Evolutionary conservation across 2,888 invertebrate genomes (phyloP).

Genomic region (Calameuta pallipes): DNA sequence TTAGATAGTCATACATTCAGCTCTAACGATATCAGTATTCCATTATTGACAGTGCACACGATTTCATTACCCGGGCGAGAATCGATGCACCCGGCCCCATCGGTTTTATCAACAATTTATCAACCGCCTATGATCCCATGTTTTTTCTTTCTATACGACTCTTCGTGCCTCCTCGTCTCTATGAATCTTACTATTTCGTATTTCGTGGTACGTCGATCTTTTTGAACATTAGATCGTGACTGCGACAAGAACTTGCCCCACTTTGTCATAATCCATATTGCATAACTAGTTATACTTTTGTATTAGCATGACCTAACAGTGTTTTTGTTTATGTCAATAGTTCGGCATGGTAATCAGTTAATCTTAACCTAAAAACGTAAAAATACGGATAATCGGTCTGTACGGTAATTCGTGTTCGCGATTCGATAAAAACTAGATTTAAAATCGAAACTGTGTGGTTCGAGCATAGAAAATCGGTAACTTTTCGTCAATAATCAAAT

Average conservation of each 20-base stretch:
- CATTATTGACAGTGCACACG: neutral
- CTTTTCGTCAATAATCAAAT: neutral
- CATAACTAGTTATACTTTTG: neutral
- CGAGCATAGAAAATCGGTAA: neutral
- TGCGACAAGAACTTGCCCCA: neutral
- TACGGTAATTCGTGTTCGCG: neutral
- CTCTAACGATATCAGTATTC: neutral
- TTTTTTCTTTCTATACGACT: neutral
- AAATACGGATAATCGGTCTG: neutral
- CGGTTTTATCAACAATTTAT: neutral
- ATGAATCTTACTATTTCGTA: neutral
- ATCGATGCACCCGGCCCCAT: neutral
- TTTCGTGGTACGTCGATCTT: neutral
- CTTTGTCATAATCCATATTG: neutral
- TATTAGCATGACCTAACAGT: neutral
- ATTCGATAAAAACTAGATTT: neutral
- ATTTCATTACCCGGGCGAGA: neutral
- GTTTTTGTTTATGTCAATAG: neutral
- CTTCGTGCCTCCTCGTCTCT: neutral
- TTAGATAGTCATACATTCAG: neutral
- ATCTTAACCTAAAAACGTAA: neutral
- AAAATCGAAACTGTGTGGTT: neutral
- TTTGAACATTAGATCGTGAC: neutral
- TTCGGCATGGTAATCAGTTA: neutral
- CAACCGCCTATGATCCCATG: neutral